Evolutionary conservation across 2,113 vertebrate species (phyloP).

Genomic region (Neodontobutis hainanensis): DNA sequence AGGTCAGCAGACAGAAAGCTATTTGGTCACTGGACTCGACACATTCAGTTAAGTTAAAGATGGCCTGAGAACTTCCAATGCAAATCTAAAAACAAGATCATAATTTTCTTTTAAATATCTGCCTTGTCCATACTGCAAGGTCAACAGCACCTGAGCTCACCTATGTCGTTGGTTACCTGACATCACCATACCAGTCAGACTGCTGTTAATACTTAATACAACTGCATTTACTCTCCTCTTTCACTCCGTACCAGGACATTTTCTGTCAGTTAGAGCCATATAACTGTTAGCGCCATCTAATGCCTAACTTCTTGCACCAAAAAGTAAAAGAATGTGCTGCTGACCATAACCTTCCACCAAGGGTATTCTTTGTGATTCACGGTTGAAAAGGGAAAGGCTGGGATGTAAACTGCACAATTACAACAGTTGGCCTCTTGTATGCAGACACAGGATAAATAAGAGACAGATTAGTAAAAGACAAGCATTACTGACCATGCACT

Average conservation of each 20-base stretch:
- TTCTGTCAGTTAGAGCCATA: conserved; percentile 44
- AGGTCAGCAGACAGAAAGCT: conserved; percentile 20
- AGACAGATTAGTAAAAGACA: conserved; percentile 53
- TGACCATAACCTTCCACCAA: conserved; percentile 69
- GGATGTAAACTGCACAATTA: conserved; percentile 45
- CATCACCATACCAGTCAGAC: conserved; percentile 61
- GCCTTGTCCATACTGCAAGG: conserved; percentile 66
- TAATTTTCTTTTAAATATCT: conserved; percentile 44
- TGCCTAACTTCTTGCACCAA: conserved; percentile 36
- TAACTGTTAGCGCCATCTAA: conserved; percentile 31
- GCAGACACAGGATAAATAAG: conserved; percentile 56
- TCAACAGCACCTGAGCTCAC: conserved; percentile 54
- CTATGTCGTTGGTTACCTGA: conserved; percentile 73
- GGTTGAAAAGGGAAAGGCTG: conserved; percentile 45
- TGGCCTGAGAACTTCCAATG: conserved; percentile 1
- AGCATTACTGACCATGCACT: conserved; percentile 45
- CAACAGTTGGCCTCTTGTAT: conserved; percentile 62
- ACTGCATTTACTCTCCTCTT: conserved; percentile 27
- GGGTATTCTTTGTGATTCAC: conserved; percentile 64
- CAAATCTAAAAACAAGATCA: conserved; percentile 56
- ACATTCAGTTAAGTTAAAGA: conserved; percentile 22
- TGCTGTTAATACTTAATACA: conserved; percentile 64
- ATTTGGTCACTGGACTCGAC: conserved; percentile 47
- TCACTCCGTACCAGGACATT: conserved; percentile 32
- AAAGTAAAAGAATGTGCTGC: conserved; percentile 28